phyloP scores from a whole-genome alignment of 2,797 vertebrate genomes.

The Coilia nasus region DNA sequence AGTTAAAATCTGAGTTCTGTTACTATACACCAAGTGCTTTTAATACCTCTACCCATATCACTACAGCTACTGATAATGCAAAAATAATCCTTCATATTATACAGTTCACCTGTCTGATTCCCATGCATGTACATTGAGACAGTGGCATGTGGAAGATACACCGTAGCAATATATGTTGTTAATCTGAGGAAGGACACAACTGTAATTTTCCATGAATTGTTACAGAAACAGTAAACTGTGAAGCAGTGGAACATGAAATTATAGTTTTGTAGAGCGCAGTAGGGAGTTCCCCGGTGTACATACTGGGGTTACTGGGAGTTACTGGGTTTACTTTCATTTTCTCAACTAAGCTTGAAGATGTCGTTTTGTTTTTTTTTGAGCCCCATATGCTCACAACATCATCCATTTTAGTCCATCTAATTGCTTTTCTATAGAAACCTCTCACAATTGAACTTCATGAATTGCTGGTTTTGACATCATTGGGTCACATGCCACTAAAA shows the following conservation, averaged over 20 bases:
- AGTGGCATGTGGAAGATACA: neutral
- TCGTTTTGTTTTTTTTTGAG: neutral
- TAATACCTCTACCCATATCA: neutral
- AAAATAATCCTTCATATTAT: neutral
- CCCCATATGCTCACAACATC: neutral
- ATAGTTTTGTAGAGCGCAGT: too few relatives aligned
- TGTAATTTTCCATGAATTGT: too few relatives aligned
- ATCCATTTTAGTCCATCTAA: neutral
- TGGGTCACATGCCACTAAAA: slow-evolving; percentile 11
- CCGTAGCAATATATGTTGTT: too few relatives aligned
- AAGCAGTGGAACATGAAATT: too few relatives aligned
- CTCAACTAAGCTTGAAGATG: neutral
- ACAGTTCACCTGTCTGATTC: neutral
- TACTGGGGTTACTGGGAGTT: too few relatives aligned
- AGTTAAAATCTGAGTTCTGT: too few relatives aligned
- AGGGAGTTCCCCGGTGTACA: neutral
- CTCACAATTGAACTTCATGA: neutral
- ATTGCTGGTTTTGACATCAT: neutral
- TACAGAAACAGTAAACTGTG: too few relatives aligned
- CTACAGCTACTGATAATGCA: neutral
- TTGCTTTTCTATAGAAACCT: neutral
- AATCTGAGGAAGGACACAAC: too few relatives aligned
- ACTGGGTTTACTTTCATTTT: neutral
- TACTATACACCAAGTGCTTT: too few relatives aligned
- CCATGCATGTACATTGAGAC: neutral